Evolutionary conservation across 2,113 vertebrate genomes (phyloP).

Genomic region (Phrynosoma platyrhinos): DNA sequence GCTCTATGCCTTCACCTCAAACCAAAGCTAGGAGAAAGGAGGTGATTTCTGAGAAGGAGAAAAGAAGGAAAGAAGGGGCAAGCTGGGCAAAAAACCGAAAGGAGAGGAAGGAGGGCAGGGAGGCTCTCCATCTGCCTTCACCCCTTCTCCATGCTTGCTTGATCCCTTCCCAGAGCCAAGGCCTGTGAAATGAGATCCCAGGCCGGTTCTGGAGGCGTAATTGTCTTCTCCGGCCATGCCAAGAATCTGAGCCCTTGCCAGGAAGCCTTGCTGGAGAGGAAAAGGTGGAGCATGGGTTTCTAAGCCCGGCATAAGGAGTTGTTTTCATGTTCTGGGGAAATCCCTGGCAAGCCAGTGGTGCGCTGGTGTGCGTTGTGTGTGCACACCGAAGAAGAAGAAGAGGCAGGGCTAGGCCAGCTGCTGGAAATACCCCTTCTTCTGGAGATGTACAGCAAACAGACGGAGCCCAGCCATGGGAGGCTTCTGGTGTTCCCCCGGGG

Average conservation of each 20-base stretch:
- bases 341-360: constrained; percentile 2
- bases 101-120: no score
- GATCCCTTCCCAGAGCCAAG: not conserved
- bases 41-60: constrained; percentile 5
- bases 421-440: constrained; percentile 6
- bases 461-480: not conserved
- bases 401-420: not conserved
- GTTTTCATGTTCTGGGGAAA: constrained; percentile 1
- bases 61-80: no score
- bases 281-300: not conserved
- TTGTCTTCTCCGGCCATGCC: no score
- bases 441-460: not conserved
- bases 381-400: no score
- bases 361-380: no score
- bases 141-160: not conserved
- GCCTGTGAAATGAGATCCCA: not conserved
- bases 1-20: no score
- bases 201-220: not conserved
- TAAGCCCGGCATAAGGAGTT: not conserved
- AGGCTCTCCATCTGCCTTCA: no score
- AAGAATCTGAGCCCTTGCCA: not conserved
- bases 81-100: no score
- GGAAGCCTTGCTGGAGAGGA: not conserved
- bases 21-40: not conserved
- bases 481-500: accelerated